Base-by-base conservation (phyloP, 1,140 invertebrate genomes). In the Dendrolimus punctatus region DNA sequence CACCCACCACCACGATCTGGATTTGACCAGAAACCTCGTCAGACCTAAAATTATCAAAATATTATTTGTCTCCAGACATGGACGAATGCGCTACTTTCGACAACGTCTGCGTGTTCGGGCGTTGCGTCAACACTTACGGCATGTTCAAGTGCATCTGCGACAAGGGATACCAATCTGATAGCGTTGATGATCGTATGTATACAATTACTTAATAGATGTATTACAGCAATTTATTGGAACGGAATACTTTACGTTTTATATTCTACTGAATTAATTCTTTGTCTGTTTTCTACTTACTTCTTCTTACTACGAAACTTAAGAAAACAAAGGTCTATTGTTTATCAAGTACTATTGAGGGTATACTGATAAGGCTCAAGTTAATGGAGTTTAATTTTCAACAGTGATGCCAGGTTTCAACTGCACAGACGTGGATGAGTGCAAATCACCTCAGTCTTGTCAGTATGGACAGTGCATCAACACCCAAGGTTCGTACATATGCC, bases 101-200 rank as follows among this genome's bases (percentile, higher is more conserved):
- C 68, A 95, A 96, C 71, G 88, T 97, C 2, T 98, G 95, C 77
- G 93, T 96, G 4, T 95, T 91, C 78, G 95, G 95, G 0, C 90
- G 89, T 58, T 97, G 96, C 85, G 94, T 95, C 69, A 98, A 98
- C 77, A 92, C 94, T 3, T 93, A 95, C 76, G 95, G 96, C 8
- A 95, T 95, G 91, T 97, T 96, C 80, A 90, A 92, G 46, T 97
- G 95, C 76, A 91, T 94, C 58, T 96, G 95, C 73, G 90, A 95
- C 72, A 92, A 94, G 67, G 95, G 95, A 0, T 97, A 94, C 78
- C 92, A 94, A 68, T 87, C 95, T 2, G 95, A 85, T 51, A 83
- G 79, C 58, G 68, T 85, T n/a, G 80, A 84, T 46, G 80, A 96
- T 67, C 85, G 91, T 88, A 51, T 80, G 79, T 77, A 45, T 47